A percentile compares a stretch with the other conserved stretches of the same genome.
phyloP scores from a whole-genome alignment of 2,888 invertebrate genomes.

The Heliconius erato region DNA sequence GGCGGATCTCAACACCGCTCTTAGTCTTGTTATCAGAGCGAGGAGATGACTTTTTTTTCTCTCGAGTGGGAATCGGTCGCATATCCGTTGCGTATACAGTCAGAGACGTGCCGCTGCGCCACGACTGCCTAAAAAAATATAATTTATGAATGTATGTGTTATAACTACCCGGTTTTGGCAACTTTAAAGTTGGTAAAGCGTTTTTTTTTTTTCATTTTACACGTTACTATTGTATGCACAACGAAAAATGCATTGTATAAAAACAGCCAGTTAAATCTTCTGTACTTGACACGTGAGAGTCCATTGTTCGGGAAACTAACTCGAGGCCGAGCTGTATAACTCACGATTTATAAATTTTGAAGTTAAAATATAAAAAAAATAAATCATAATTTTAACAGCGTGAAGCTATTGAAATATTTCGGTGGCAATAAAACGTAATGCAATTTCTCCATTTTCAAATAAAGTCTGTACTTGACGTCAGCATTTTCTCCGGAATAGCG shows the following conservation, averaged over 20 bases:
- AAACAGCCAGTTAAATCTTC: conserved; percentile 23
- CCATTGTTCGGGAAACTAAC: conserved; percentile 30
- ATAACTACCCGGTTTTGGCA: background rate
- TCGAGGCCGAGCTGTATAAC: conserved; percentile 30
- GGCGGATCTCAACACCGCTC: too few species aligned
- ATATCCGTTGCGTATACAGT: too few species aligned
- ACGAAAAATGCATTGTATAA: background rate
- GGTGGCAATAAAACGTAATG: conserved; percentile 3
- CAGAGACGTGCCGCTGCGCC: too few species aligned
- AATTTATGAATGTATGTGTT: background rate
- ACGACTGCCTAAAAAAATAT: background rate
- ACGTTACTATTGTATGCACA: background rate
- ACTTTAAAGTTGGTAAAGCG: background rate
- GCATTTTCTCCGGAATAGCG: background rate
- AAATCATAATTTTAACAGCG: too few species aligned
- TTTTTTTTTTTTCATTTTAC: background rate
- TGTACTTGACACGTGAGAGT: conserved; percentile 29
- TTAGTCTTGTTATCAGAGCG: too few species aligned
- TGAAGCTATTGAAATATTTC: background rate
- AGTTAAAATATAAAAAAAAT: background rate
- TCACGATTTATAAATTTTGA: conserved; percentile 7
- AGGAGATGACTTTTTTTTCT: too few species aligned
- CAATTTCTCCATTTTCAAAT: conserved; percentile 2
- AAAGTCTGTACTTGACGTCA: background rate
- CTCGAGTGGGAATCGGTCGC: too few species aligned